These are phyloP conservation scores for Teleogryllus occipitalis DNA, from an alignment of 1,140 invertebrate genomes.

Conservation along the genomic window DNA sequence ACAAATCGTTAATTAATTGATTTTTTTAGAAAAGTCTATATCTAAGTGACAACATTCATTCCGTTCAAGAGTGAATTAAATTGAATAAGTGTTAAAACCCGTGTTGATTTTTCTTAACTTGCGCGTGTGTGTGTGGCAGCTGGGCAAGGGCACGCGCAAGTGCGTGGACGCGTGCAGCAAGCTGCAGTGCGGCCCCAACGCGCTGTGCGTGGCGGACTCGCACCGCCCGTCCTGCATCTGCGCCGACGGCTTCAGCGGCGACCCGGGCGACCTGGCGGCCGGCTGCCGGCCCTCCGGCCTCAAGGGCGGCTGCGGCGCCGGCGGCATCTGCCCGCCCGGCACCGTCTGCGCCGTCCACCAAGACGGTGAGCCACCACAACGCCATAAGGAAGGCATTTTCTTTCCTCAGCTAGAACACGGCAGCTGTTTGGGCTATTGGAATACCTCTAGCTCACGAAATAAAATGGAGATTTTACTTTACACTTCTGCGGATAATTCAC, in stretches of 20 bases:
- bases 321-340: constrained; percentile 59
- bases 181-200: constrained; percentile 82
- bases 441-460: too few relatives aligned
- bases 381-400: too few relatives aligned
- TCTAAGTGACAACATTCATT: too few relatives aligned
- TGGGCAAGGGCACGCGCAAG: constrained; percentile 62
- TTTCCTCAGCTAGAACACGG: too few relatives aligned
- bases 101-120: neutral
- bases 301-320: constrained; percentile 51
- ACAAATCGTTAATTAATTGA: too few relatives aligned
- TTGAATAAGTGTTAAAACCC: too few relatives aligned
- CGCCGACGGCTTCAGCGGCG: constrained; percentile 65
- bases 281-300: constrained; percentile 60
- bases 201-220: constrained; percentile 70
- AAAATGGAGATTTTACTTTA: too few relatives aligned
- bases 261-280: constrained; percentile 62
- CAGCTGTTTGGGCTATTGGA: too few relatives aligned
- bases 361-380: constrained; percentile 37
- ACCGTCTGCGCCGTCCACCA: constrained; percentile 51
- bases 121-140: constrained; percentile 33
- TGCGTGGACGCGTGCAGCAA: constrained; percentile 80
- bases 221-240: constrained; percentile 80
- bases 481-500: too few relatives aligned
- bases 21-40: too few relatives aligned
- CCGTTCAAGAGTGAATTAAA: too few relatives aligned